Evolutionary conservation across 2,797 vertebrate genomes (phyloP).

Genomic region (Novumbra hubbsi): DNA sequence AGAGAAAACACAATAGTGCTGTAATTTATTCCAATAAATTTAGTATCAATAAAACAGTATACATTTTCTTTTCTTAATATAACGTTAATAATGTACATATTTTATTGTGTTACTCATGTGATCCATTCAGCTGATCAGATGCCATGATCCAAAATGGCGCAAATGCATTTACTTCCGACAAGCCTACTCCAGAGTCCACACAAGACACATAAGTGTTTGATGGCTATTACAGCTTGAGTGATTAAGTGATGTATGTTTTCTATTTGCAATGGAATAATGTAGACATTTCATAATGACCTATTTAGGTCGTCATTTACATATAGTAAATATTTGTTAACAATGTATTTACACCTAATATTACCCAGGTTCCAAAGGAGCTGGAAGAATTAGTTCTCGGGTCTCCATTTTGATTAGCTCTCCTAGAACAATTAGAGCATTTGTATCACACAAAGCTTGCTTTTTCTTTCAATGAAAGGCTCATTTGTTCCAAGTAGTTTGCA

Average conservation of each 20-base stretch:
- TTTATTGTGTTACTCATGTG: constrained; percentile 44
- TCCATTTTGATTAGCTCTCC: constrained; percentile 39
- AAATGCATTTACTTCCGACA: neutral
- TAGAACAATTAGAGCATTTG: constrained; percentile 63
- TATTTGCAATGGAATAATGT: neutral
- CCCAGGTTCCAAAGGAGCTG: constrained; percentile 16
- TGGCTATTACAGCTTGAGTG: neutral
- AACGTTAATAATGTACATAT: neutral
- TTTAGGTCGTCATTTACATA: neutral
- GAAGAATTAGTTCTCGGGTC: constrained; percentile 25
- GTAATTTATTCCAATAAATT: too few species aligned
- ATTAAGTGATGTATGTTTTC: neutral
- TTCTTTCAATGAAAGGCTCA: constrained; percentile 58
- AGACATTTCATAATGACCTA: neutral
- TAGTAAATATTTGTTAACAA: neutral
- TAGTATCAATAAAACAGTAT: too few species aligned
- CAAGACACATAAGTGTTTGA: neutral
- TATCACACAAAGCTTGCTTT: constrained; percentile 68
- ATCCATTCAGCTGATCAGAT: constrained; percentile 31
- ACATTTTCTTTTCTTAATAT: neutral
- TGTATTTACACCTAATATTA: constrained; percentile 31
- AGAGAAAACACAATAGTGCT: neutral
- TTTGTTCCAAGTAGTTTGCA: constrained; percentile 54
- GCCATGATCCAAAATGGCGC: neutral
- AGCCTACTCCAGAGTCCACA: neutral